Evolutionary conservation across 2,113 vertebrate species (phyloP).

Genomic region (Carassius auratus): DNA sequence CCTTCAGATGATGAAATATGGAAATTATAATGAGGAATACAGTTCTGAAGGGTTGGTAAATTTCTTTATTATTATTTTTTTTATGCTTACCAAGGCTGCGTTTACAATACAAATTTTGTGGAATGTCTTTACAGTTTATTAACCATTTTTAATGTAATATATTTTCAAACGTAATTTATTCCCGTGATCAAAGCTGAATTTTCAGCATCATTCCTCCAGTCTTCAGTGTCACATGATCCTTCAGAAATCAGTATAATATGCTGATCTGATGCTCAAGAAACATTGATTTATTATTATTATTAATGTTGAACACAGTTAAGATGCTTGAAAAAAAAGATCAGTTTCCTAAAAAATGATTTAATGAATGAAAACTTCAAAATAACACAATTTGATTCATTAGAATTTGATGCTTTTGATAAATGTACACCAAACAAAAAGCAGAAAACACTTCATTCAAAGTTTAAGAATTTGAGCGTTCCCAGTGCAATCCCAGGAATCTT

Average conservation of each 20-base stretch:
- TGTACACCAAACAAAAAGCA: too few species aligned
- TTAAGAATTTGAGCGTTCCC: background rate
- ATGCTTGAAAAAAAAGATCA: background rate
- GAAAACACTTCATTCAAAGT: background rate
- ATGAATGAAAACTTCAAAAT: background rate
- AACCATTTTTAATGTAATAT: background rate
- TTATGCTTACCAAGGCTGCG: too few species aligned
- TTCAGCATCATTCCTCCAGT: background rate
- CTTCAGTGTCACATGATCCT: background rate
- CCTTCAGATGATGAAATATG: background rate
- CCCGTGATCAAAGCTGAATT: background rate
- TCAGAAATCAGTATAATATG: background rate
- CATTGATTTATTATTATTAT: background rate
- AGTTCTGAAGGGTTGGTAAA: too few species aligned
- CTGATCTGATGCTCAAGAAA: background rate
- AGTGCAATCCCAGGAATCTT: background rate
- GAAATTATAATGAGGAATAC: too few species aligned
- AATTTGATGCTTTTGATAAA: too few species aligned
- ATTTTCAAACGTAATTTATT: background rate
- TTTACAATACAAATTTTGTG: background rate
- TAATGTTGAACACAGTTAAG: background rate
- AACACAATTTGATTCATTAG: background rate
- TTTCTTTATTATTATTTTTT: too few species aligned
- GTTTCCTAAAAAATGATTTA: background rate
- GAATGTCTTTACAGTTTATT: background rate